Conservation (phyloP, 2,797 vertebrate genomes). For the Sebastes itinus region DNA sequence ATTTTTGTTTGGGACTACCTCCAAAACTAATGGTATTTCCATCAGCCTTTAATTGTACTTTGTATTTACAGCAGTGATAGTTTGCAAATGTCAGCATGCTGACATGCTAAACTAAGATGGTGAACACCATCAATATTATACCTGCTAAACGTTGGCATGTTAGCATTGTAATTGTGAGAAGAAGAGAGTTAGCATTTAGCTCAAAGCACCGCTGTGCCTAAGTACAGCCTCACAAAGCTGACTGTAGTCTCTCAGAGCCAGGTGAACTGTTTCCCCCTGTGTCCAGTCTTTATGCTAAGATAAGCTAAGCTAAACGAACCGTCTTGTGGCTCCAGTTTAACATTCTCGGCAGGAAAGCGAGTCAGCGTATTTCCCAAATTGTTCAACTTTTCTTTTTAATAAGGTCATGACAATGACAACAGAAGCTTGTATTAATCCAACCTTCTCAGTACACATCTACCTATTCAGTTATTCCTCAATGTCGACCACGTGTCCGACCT, state of each 20-base stretch:
- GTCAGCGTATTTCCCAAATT: neutral
- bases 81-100: neutral
- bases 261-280: neutral
- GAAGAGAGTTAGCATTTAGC: neutral
- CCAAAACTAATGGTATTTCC: neutral
- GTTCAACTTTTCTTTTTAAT: constrained; percentile 30
- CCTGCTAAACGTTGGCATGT: neutral
- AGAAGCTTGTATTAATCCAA: constrained; percentile 14
- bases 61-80: neutral
- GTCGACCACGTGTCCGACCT: neutral
- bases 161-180: neutral
- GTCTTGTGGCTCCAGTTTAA: neutral
- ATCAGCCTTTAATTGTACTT: neutral
- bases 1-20: neutral
- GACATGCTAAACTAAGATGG: neutral
- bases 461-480: neutral
- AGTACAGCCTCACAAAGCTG: neutral
- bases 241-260: neutral
- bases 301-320: neutral
- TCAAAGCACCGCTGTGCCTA: neutral
- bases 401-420: neutral
- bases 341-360: neutral
- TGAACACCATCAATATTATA: neutral
- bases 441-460: neutral
- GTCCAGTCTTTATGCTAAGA: neutral